Percentiles rank a stretch among this genome's conserved stretches.
These are phyloP conservation scores for Hecatera dysodea DNA, from an alignment of 2,888 invertebrate genomes.

Conservation along the genomic window DNA sequence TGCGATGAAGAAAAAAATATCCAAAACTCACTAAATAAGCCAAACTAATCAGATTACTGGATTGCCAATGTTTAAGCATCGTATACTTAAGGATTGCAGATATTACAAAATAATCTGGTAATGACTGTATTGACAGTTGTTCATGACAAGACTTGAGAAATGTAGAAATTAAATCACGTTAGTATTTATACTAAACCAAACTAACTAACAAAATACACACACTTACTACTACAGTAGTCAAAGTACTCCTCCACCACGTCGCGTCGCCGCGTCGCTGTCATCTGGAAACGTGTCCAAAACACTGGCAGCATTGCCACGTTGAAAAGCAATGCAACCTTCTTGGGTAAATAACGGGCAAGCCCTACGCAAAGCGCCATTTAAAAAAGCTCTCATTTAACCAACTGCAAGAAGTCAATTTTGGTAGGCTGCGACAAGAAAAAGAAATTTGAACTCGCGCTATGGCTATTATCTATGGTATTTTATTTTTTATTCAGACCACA, in stretches of 20 bases:
- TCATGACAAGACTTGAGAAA: not conserved
- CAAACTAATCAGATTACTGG: constrained; percentile 56
- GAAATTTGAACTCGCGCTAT: not conserved
- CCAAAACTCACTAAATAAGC: constrained; percentile 58
- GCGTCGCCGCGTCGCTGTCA: too few species aligned
- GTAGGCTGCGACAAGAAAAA: not conserved
- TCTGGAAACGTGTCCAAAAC: too few species aligned
- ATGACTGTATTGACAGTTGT: not conserved
- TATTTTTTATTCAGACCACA: not conserved
- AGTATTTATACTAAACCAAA: too few species aligned
- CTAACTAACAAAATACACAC: too few species aligned
- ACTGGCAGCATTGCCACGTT: too few species aligned
- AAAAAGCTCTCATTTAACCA: not conserved
- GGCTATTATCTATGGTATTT: not conserved
- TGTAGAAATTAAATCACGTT: not conserved
- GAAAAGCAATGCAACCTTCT: too few species aligned
- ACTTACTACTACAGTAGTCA: too few species aligned
- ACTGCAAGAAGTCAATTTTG: not conserved
- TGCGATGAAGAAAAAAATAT: constrained; percentile 60
- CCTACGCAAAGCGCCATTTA: too few species aligned
- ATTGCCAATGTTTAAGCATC: constrained; percentile 44
- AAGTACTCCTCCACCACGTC: too few species aligned
- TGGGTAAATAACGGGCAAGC: too few species aligned
- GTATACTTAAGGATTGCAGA: constrained; percentile 32
- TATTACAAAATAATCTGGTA: constrained; percentile 1